Evolutionary conservation across 2,797 vertebrate genomes (phyloP).

Genomic region (Natrix natrix): DNA sequence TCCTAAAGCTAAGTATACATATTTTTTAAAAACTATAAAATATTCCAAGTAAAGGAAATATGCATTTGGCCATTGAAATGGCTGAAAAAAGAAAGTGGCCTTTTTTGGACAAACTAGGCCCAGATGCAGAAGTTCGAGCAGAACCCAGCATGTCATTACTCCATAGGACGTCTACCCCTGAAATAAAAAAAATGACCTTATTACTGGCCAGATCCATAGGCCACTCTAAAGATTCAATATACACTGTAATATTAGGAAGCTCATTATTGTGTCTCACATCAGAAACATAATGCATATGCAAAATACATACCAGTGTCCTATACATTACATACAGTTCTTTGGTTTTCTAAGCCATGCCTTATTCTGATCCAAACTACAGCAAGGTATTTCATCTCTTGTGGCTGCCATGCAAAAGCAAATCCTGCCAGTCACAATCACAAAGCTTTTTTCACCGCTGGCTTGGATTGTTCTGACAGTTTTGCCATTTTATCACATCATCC

Average conservation of each 20-base stretch:
- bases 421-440: constrained; percentile 47
- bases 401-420: constrained; percentile 37
- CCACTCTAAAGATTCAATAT: not conserved
- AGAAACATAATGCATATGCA: not conserved
- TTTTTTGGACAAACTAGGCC: not conserved
- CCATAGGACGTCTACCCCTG: not conserved
- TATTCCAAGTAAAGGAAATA: not conserved
- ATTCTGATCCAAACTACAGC: not conserved
- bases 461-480: constrained; percentile 62
- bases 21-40: no score
- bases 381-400: constrained; percentile 30
- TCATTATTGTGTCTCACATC: not conserved
- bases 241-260: not conserved
- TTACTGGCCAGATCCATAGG: not conserved
- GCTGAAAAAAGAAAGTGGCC: not conserved
- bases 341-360: not conserved
- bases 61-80: not conserved
- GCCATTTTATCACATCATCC: constrained; percentile 50
- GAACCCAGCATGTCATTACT: not conserved
- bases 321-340: not conserved
- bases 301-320: not conserved
- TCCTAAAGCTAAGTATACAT: not conserved
- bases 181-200: not conserved
- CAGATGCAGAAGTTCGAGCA: not conserved
- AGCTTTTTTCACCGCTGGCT: constrained; percentile 28